These are phyloP conservation scores for Aleiodes testaceus DNA, from an alignment of 2,888 invertebrate genomes.

Conservation along the genomic window DNA sequence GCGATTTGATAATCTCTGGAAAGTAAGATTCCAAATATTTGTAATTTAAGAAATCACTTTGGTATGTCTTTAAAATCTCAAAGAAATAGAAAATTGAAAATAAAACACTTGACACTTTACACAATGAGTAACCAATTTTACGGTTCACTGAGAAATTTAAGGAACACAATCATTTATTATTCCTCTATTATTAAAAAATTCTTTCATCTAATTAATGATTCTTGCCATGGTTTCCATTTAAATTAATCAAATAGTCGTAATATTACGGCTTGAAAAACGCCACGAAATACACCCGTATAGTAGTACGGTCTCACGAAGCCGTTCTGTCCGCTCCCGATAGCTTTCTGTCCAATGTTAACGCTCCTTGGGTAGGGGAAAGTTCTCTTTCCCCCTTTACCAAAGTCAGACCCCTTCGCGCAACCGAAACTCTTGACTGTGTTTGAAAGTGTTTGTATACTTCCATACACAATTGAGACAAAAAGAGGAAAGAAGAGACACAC, in stretches of 20 bases:
- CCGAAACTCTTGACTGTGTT: conserved; percentile 12
- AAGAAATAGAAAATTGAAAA: neutral
- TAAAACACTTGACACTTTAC: conserved; percentile 10
- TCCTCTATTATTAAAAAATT: neutral
- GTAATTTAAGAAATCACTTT: conserved; percentile 19
- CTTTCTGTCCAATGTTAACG: conserved; percentile 19
- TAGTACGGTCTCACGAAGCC: conserved; percentile 17
- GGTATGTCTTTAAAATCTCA: neutral
- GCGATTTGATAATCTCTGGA: conserved; percentile 5
- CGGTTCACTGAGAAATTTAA: neutral
- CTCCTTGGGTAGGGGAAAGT: conserved; percentile 3
- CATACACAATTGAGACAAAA: conserved; percentile 5
- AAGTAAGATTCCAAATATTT: neutral
- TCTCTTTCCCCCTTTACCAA: neutral
- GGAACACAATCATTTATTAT: neutral
- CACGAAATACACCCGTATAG: conserved; percentile 35
- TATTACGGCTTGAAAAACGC: conserved; percentile 17
- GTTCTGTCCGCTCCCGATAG: conserved; percentile 21
- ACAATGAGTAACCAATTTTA: neutral
- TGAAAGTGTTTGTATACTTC: neutral
- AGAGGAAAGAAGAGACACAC: no score
- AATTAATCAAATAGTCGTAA: neutral
- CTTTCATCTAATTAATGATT: neutral
- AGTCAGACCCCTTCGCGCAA: neutral
- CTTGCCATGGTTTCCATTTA: no score